A percentile compares a stretch with the other conserved stretches of the same genome.
These are phyloP conservation scores for Ceuthmochares aereus DNA, from an alignment of 2,113 vertebrate species.

Conservation along the genomic window DNA sequence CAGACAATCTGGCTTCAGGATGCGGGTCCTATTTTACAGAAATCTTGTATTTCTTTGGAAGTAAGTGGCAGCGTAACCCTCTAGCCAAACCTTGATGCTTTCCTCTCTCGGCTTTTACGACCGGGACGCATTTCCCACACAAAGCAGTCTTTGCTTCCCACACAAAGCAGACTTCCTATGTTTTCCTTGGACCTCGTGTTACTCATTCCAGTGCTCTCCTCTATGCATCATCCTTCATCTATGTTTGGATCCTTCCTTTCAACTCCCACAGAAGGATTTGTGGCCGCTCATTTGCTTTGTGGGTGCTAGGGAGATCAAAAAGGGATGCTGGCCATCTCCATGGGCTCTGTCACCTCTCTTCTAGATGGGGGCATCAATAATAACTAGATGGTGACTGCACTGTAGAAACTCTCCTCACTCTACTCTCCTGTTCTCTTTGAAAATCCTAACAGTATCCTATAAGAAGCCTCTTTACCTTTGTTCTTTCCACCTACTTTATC, in stretches of 20 bases:
- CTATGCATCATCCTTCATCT: rapidly evolving
- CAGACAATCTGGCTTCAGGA: not conserved
- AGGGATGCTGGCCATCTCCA: not conserved
- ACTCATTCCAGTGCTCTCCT: not conserved
- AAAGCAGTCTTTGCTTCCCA: not conserved
- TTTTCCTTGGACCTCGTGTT: not conserved
- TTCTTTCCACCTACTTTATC: not conserved
- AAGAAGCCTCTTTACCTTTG: not conserved
- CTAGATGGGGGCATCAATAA: not conserved
- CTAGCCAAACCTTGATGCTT: not conserved
- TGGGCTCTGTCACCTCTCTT: not conserved
- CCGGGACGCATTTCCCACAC: not conserved
- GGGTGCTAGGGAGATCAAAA: not conserved
- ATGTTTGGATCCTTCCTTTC: not conserved
- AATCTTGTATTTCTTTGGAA: not conserved
- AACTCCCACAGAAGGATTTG: not conserved
- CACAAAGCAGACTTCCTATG: not conserved
- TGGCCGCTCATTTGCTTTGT: not conserved
- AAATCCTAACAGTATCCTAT: not conserved
- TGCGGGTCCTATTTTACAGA: not conserved
- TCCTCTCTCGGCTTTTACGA: not conserved
- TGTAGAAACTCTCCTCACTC: not conserved
- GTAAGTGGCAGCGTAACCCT: rapidly evolving
- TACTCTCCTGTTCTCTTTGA: not conserved
- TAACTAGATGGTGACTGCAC: not conserved